Percentiles rank a stretch among this genome's conserved stretches.
Evolutionary conservation across 2,113 vertebrate genomes (phyloP).

Genomic region (Vombatus ursinus): DNA sequence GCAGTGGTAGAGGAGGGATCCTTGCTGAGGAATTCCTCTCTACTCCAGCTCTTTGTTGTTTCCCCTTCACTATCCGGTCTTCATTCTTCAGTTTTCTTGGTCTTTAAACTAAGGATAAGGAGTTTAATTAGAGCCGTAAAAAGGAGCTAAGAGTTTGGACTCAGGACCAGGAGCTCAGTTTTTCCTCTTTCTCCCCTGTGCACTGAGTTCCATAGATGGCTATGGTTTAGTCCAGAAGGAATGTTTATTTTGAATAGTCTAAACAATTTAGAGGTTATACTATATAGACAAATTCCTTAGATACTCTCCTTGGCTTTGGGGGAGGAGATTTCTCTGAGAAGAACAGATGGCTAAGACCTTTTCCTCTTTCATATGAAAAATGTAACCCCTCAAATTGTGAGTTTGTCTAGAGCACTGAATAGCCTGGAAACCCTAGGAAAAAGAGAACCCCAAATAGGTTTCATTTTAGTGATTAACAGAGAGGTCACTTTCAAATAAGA

Average conservation of each 20-base stretch:
- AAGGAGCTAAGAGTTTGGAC: conserved; percentile 22
- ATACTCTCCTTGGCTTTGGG: background rate
- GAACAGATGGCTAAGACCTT: conserved; percentile 5
- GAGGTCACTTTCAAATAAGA: background rate
- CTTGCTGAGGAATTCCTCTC: background rate
- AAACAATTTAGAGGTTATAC: conserved; percentile 14
- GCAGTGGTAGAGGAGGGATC: background rate
- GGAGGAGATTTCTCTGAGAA: conserved; percentile 29
- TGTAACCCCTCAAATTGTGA: conserved; percentile 18
- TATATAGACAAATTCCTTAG: conserved; percentile 2
- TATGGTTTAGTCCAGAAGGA: conserved; percentile 15
- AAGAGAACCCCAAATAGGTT: conserved; percentile 6
- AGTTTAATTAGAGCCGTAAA: background rate
- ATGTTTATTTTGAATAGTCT: conserved; percentile 43
- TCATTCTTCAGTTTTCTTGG: conserved; percentile 4
- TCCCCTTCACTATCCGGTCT: background rate
- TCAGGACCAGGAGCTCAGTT: background rate
- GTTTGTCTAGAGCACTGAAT: background rate
- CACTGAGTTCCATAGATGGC: background rate
- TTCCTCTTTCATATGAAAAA: conserved; percentile 35
- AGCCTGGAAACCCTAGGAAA: conserved; percentile 26
- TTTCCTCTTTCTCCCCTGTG: conserved; percentile 28
- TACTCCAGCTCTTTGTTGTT: background rate
- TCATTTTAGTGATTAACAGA: background rate
- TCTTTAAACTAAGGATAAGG: conserved; percentile 37